Percentiles rank a stretch among this genome's conserved stretches.
phyloP scores from a whole-genome alignment of 1,140 invertebrate genomes.

The Drosophila lacteicornis region DNA sequence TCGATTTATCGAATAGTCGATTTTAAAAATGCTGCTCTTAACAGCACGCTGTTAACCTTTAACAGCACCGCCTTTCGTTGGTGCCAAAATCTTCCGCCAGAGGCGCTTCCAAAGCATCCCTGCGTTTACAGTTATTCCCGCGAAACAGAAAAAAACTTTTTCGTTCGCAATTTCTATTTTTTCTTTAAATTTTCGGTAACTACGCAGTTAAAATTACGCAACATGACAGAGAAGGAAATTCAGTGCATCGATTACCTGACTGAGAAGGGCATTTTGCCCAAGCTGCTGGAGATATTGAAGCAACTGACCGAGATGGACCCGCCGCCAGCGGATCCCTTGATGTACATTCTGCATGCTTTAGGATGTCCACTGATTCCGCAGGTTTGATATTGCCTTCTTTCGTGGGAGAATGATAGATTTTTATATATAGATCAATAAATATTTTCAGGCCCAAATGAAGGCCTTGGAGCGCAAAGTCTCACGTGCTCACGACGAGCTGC shows the following conservation, averaged over 20 bases:
- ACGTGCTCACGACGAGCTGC: constrained; percentile 64
- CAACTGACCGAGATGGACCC: constrained; percentile 45
- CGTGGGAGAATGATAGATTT: neutral
- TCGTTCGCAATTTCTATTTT: neutral
- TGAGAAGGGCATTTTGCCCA: constrained; percentile 44
- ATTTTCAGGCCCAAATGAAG: constrained; percentile 60
- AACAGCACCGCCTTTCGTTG: no score
- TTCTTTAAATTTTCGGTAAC: neutral
- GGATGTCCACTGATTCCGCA: constrained; percentile 65
- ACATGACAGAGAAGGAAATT: constrained; percentile 51
- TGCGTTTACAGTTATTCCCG: constrained; percentile 38
- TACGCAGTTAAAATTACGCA: neutral
- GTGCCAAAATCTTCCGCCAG: no score
- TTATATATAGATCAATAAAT: no score
- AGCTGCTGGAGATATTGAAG: constrained; percentile 53
- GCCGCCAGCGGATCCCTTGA: constrained; percentile 53
- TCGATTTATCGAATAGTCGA: no score
- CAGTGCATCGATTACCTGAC: constrained; percentile 45
- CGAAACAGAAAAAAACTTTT: neutral
- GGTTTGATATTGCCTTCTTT: constrained; percentile 3
- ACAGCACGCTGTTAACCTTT: no score
- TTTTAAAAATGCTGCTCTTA: no score
- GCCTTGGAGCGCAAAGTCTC: constrained; percentile 61
- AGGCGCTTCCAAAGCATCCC: no score
- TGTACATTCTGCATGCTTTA: constrained; percentile 49